Evolutionary conservation across 2,797 vertebrate genomes (phyloP), one percentile per base, ranked within the genome.

Genomic region (Triplophysa bombifrons): DNA sequence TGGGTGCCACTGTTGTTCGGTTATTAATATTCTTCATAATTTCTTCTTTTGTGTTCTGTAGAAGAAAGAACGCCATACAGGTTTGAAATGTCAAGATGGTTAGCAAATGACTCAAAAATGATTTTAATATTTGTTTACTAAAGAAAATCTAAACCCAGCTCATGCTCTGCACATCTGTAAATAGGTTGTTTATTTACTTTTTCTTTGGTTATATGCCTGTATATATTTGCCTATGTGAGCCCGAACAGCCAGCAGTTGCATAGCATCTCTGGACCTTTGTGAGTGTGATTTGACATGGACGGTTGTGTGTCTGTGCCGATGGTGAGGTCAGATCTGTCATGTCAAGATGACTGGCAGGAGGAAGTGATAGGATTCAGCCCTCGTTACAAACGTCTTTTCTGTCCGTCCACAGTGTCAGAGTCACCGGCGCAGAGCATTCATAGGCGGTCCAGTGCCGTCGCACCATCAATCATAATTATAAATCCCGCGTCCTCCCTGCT

Each of bases 401-500:
- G 74, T 72, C 55, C 17, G 25, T 55, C 27, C 13, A 60, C 16
- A 66, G n/a, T 19, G 44, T 50, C 25, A 38, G 44, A 22, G 12
- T 34, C 78, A 41, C 50, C 34, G 30, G 74, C 67, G 74, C 20
- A 30, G 68, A 70, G 82, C 82, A 16, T 16, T 61, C 58, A 27
- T 61, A 72, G 56, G 70, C 76, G 72, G 74, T 67, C 41, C 65
- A 82, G 86, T 76, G 83, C 86, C 88, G 85, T 87, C 85, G 83
- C 53, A 66, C 83, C 76, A 91, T 93, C 89, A 90, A 90, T 93
- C 90, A 91, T 88, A 83, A 88, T 92, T 91, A 91, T 65, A 85
- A 90, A 89, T 81, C 87, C 84, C 78, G 50, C 80, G 77, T 84
- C 87, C 81, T 89, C 86, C 85, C 89, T 65, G 87, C 88, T 87